Base-by-base conservation (phyloP, 2,888 invertebrate species). In the Eupithecia subumbrata region DNA sequence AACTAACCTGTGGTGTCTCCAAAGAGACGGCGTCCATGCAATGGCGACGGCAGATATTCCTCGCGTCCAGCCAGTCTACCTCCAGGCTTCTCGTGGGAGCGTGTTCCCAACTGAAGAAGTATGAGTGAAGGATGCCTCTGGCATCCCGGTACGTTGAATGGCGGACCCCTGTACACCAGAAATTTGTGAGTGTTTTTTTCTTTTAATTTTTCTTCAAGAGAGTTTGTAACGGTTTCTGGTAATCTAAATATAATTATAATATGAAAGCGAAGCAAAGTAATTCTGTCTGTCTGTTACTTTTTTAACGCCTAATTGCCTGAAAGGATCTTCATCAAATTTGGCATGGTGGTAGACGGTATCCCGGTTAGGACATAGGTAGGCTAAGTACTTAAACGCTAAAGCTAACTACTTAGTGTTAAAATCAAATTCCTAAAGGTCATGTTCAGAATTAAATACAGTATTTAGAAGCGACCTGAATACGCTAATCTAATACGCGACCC, bases 31-130 rank as follows among this genome's bases (percentile, higher is more conserved):
- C 98, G 92, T 98, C 98, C 98, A 98, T 98, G 90, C 98, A 98
- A 87, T 98, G 98, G 82, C 98, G 96, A 80, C 98, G 96, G 93
- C 98, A 98, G 87, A 98, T 98, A 92, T 98, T 98, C 82, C 98
- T 96, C 48, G 98, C 97, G 89, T 98, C 98, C 72, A 98, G 92
- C 98, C 98, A 98, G 89, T 98, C 98, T 2, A 98, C 98, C 92
- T 98, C 98, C 80, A 98, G 92, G 84, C 95, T 97, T 83, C 97
- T 96, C 40, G 98, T 98, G 3, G 98, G 97, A 70, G 96, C 96
- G 88, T 98, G 98, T 84, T 98, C 98, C 98, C 98, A 98, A 88
- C 98, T 98, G 96, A 98, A 98, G 97, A 98, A 98, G 95, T 98
- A 98, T 37, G 98, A 97, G 90, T 98, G 98, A 8, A 97, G 96